phyloP scores from a whole-genome alignment of 1,140 invertebrate species.

The Papilio dardanus region DNA sequence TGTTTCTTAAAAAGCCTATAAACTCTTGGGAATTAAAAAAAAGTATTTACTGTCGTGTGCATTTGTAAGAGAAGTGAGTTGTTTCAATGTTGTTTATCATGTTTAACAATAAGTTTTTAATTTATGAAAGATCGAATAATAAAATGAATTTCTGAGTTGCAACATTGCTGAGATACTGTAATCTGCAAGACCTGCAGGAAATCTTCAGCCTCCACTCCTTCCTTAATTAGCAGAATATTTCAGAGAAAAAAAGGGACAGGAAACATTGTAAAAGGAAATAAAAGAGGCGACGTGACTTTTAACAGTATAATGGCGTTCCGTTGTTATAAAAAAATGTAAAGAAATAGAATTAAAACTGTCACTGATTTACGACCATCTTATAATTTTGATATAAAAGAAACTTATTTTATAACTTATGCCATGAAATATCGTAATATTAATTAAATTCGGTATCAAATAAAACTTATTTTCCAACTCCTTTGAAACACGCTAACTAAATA shows the following conservation, averaged over 20 bases:
- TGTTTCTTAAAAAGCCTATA: too few species aligned
- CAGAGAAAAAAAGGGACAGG: slow-evolving; percentile 65
- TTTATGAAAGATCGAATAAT: slow-evolving; percentile 56
- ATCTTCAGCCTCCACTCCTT: slow-evolving; percentile 75
- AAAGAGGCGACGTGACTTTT: slow-evolving; percentile 62
- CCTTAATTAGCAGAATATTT: slow-evolving; percentile 80
- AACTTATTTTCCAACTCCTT: slow-evolving; percentile 18
- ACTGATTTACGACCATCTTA: slow-evolving; percentile 44
- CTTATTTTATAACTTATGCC: not conserved
- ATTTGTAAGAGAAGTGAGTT: too few species aligned
- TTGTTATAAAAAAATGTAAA: slow-evolving; percentile 59
- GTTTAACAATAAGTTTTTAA: not conserved
- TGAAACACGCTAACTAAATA: slow-evolving; percentile 15
- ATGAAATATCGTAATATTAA: slow-evolving; percentile 17
- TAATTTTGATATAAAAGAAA: slow-evolving; percentile 18
- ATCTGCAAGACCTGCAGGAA: slow-evolving; percentile 73
- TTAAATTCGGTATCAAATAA: slow-evolving; percentile 14
- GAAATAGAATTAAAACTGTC: slow-evolving; percentile 54
- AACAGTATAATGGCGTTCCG: slow-evolving; percentile 55
- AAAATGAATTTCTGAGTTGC: slow-evolving; percentile 59
- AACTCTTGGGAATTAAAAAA: too few species aligned
- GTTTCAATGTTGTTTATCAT: too few species aligned
- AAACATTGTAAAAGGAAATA: slow-evolving; percentile 67
- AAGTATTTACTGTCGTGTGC: too few species aligned
- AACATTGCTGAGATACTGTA: slow-evolving; percentile 69